Base-by-base conservation (phyloP, 2,888 invertebrate genomes). In the Sinohyriopsis cumingii region DNA sequence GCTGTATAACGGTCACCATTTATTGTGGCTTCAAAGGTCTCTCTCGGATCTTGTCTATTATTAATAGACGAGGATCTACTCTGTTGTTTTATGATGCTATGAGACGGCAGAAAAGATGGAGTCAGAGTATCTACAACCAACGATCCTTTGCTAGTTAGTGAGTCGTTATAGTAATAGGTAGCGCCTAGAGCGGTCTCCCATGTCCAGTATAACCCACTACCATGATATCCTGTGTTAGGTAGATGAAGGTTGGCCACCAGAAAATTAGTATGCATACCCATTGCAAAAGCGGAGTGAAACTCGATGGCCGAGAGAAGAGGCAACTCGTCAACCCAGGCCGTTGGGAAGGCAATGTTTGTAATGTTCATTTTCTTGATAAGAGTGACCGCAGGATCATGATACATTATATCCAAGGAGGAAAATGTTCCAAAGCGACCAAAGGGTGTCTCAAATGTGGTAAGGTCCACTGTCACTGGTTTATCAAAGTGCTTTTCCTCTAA, bases 361-460 rank as follows among this genome's bases (percentile, higher is more conserved):
- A 94, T 83, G 3, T 92, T 91, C 7, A 89, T 80, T 68, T 92
- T 91, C 76, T 91, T 89, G 0, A 93, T 91, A n/a, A 93, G 89
- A 71, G 92, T 91, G 18, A 94, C 90, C 0, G 93, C 92, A 0
- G 95, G 95, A 5, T 92, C 90, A 82, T 93, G 92, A 90, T 94
- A 95, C 80, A 95, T 88, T 15, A 96, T 92, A 86, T 96, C 96
- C 86, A 95, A 95, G 88, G 96, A 96, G 64, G 94, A 93, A 86
- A 94, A 94, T 78, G 94, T 93, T 1, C 95, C 95, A 63, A 81
- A 78, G 19, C 66, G 65, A 19, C 82, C 82, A 68, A 81, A 82
- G 0, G 78, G 76, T 5, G 86, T 84, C 24, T 80, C 73, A 71
- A 86, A 85, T 19, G 63, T 68, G 25, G 72, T 73, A 24, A 70